Evolutionary conservation across 2,113 vertebrate genomes (phyloP), one percentile per base, ranked within the genome.

Genomic region (Platysteira castanea): DNA sequence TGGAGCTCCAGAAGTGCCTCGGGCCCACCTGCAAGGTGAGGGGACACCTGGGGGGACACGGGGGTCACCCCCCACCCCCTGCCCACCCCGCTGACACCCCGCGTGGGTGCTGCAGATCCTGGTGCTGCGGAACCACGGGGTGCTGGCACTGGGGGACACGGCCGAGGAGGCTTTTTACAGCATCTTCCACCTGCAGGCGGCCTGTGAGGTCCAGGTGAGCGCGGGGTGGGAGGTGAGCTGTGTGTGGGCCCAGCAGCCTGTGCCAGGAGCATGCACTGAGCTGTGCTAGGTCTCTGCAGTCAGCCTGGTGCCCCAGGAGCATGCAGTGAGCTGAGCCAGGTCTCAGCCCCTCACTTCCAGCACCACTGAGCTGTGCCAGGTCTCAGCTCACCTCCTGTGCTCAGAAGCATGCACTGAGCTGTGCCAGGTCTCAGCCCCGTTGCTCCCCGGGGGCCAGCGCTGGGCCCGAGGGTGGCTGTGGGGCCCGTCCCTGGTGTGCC

Each of bases 101-200:
- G 1, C 3, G 0, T 0, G 59, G 22, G 19, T 1, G 11, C 73
- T 6, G 12, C 96, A 99, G 99, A 98, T 99, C 85, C 98, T 99
- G 96, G 98, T 99, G 95, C 98, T 99, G 97, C 98, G 99, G 94
- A 99, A 99, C 96, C 99, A 99, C 3, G 99, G 99, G 15, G 98
- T 99, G 56, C 96, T 99, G 89, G 99, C 99, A 3, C 97, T 99
- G 47, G 99, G 99, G 1, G 99, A 99, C 95, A 99, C 99, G 0
- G 98, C 99, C 11, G 99, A 99, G 94, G 99, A 99, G 95, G 99
- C 99, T 0, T 99, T 99, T 95, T 99, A 99, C 95, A 98, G 99
- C 93, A 97, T 99, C 97, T 99, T 99, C 95, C 99, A 99, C 80
- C 98, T 99, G 95, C 99, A 99, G 98, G 98, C 99, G 4, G 99